Conservation (phyloP, 2,888 invertebrate genomes). For the Automeris io region DNA sequence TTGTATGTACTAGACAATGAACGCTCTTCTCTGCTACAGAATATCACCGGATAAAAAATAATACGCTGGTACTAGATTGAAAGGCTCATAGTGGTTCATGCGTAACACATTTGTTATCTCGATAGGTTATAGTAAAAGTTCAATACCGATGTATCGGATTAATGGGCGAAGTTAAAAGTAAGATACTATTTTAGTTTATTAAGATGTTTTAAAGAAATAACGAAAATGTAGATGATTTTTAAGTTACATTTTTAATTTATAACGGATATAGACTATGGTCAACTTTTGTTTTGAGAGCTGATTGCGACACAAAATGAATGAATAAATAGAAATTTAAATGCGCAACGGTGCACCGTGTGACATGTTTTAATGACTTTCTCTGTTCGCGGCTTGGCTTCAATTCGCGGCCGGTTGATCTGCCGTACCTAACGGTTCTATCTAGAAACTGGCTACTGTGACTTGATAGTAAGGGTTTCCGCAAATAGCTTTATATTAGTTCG, state of each 20-base stretch:
- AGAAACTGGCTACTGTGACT: conserved; percentile 22
- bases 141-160: too few species aligned
- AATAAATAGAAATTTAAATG: conserved; percentile 41
- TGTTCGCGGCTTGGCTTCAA: conserved; percentile 46
- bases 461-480: conserved; percentile 31
- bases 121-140: too few species aligned
- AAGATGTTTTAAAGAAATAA: too few species aligned
- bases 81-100: too few species aligned
- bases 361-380: conserved; percentile 72
- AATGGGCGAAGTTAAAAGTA: too few species aligned
- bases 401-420: conserved; percentile 37
- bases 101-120: too few species aligned
- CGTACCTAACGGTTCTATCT: conserved; percentile 31
- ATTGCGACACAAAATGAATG: conserved; percentile 3
- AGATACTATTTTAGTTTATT: too few species aligned
- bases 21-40: too few species aligned
- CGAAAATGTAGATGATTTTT: background rate
- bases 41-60: too few species aligned
- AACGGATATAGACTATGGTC: conserved; percentile 5
- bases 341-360: conserved; percentile 37
- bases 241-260: conserved; percentile 3
- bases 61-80: too few species aligned
- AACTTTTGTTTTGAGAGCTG: conserved; percentile 5
- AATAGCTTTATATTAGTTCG: conserved; percentile 32
- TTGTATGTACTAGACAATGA: too few species aligned